A percentile compares a stretch with the other conserved stretches of the same genome.
These are phyloP conservation scores for Otolemur crassicaudatus DNA, from an alignment of 2,797 vertebrate genomes.

Conservation along the genomic window DNA sequence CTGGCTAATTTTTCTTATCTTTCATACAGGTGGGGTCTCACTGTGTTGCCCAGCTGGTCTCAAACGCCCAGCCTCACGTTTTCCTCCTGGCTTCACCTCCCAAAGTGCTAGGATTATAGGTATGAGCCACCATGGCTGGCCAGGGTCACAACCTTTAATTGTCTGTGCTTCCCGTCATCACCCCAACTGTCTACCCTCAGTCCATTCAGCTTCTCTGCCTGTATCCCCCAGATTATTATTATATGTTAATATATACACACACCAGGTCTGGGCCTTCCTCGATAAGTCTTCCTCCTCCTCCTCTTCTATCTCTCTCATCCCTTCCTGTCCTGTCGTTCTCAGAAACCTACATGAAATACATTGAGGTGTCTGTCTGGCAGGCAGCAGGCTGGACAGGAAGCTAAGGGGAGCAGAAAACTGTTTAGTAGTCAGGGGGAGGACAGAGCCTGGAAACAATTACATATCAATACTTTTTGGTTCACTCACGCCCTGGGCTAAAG, in stretches of 20 bases:
- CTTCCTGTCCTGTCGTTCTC: background rate
- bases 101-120: background rate
- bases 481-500: no score
- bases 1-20: background rate
- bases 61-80: background rate
- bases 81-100: background rate
- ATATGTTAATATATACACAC: background rate
- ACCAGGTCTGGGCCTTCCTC: background rate
- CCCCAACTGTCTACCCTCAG: background rate
- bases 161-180: rapidly evolving
- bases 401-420: background rate
- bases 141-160: no score
- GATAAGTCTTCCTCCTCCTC: background rate
- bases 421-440: background rate
- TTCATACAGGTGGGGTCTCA: background rate
- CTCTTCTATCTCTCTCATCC: background rate
- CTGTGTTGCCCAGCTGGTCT: background rate
- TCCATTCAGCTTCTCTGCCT: background rate
- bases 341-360: background rate
- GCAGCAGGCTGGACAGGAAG: background rate
- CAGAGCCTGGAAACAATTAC: background rate
- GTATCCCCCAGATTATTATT: background rate
- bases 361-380: background rate
- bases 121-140: background rate
- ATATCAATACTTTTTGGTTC: background rate